Base-by-base conservation (phyloP, 2,113 vertebrate species). In the Aplodontia rufa region DNA sequence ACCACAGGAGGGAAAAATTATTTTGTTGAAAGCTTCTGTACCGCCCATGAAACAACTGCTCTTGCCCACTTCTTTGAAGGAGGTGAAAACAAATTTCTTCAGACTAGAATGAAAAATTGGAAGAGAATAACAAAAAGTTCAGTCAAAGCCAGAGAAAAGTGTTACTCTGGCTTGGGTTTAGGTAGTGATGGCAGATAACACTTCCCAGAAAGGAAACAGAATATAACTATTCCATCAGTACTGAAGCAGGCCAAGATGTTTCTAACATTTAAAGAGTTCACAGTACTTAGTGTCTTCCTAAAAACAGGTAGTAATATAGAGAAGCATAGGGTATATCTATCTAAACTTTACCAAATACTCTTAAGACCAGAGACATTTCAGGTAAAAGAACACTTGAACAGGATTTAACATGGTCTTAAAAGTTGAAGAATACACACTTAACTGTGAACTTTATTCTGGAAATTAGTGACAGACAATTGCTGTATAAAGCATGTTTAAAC, bases 61-160 rank as follows among this genome's bases (percentile, higher is more conserved):
- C 55, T 76, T 93, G 26, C 11, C 35, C 45, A 88, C 40, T 94
- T 94, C 35, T 80, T 82, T 71, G 87, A 88, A 78, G n/a, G 68
- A 96, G 53, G 51, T 45, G 78, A 87, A 86, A 86, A 78, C 16
- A 82, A 80, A 91, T 55, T 93, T 86, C 58, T 92, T 83, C 55
- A 93, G 64, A 47, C 75, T 47, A 95, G 49, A 91, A 72, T 53
- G 11, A 93, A 94, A 94, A 93, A 58, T 1, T 80, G 47, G 40
- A 60, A 86, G 32, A 89, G 47, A 24, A 69, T 24, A 88, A 91
- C 35, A 94, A 80, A 80, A 91, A 37, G 55, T 14, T 90, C 75
- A 78, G 40, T 80, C 42, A 80, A 83, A 91, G 66, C 9, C 22
- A 92, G 35, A 93, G 60, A 92, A 81, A 86, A 90, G 58, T 82